Evolutionary conservation across 2,888 invertebrate species (phyloP), one percentile per base, ranked within the genome.

Genomic region (Eupithecia dodoneata): DNA sequence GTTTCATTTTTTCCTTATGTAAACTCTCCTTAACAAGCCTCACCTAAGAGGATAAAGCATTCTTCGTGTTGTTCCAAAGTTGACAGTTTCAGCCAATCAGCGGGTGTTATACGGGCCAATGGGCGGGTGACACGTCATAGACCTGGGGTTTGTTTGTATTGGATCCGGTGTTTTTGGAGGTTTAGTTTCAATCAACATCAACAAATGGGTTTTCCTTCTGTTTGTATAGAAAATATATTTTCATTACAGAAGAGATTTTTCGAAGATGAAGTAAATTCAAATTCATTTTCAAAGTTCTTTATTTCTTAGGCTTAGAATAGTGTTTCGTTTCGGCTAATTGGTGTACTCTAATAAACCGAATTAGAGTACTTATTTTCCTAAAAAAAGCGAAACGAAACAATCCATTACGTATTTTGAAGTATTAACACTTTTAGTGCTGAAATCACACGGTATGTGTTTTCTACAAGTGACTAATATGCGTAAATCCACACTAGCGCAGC

Each of bases 71-170:
- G 74, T 74, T 75, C 78, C 77, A 77, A 74, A 72, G 71, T 76
- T 78, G 80, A 82, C 82, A 80, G 77, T 81, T 77, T 82, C 79
- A 79, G 71, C 80, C 81, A 85, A 85, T 86, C 82, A 84, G 80
- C 75, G 72, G 81, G 79, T 78, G 78, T 70, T 82, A 83, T 83
- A 18, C 18, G 55, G 18, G 55, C 55, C 55, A 63, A 63, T 63
- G 18, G 63, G 18, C 63, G 30, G 55, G n/a, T 18, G 59, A 63
- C 63, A 30, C 10, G 63, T 63, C 9, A 2, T 63, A 30, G 63
- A 30, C 63, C 18, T 30, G 12, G 4, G 63, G 30, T 30, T 55
- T 63, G 63, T 63, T 63, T 63, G 30, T 63, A 18, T 18, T 59
- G 18, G 63, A 30, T 30, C 59, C 59, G 9, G 59, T 18, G 59